Conservation (phyloP, 2,113 vertebrate genomes). For the Platycercus adscitus region DNA sequence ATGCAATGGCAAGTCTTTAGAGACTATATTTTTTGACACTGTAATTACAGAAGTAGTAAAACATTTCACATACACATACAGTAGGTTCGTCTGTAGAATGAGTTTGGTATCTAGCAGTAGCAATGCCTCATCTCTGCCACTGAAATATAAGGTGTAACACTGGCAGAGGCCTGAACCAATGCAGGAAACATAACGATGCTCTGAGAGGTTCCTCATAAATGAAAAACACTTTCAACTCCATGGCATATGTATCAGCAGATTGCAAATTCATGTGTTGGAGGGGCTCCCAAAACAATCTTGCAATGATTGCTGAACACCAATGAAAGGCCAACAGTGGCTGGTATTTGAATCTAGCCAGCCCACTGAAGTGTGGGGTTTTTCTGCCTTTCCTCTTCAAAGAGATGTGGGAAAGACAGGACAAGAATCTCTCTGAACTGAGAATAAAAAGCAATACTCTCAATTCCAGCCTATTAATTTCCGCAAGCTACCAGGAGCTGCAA, state of each 20-base stretch:
- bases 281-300: slow-evolving; percentile 26
- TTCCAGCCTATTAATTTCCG: slow-evolving; percentile 42
- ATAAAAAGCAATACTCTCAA: slow-evolving; percentile 18
- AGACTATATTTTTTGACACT: background rate
- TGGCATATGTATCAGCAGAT: slow-evolving; percentile 59
- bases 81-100: background rate
- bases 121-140: background rate
- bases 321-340: slow-evolving; percentile 52
- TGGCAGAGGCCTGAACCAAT: background rate
- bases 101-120: background rate
- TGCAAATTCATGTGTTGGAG: slow-evolving; percentile 59
- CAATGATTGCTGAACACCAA: slow-evolving; percentile 21
- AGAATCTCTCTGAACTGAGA: background rate
- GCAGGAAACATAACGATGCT: slow-evolving; percentile 4
- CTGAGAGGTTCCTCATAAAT: background rate
- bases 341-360: slow-evolving; percentile 49
- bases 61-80: background rate
- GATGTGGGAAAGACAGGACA: background rate
- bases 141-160: background rate
- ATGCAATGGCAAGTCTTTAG: background rate
- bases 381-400: slow-evolving; percentile 12
- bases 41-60: background rate
- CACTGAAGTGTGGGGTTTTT: background rate
- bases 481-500: background rate
- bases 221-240: slow-evolving; percentile 26